A percentile compares a stretch with the other conserved stretches of the same genome.
Conservation (phyloP, 1,140 invertebrate genomes). For the Bombus waltoni region DNA sequence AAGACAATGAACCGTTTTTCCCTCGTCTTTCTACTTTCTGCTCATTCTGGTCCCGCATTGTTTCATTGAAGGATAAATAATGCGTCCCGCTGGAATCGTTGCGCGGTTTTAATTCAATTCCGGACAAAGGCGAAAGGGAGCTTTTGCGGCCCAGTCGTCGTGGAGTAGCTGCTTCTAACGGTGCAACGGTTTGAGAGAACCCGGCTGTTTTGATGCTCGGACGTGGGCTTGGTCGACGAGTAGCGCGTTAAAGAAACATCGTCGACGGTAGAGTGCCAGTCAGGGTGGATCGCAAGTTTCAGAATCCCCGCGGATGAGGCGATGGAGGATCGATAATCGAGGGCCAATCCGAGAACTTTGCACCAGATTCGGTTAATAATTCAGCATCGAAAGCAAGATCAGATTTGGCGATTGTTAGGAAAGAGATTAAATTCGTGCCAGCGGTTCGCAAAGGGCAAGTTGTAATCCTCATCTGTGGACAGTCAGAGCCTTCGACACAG, state of each 20-base stretch:
- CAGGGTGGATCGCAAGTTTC: conserved; percentile 18
- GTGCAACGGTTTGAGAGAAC: not conserved
- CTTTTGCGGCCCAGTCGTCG: not conserved
- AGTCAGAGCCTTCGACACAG: not conserved
- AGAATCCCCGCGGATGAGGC: not conserved
- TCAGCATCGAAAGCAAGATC: conserved; percentile 34
- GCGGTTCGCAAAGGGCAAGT: not conserved
- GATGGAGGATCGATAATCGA: conserved; percentile 35
- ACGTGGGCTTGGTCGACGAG: not conserved
- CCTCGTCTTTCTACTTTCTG: not conserved
- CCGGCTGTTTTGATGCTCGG: not conserved
- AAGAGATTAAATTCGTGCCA: conserved; percentile 32
- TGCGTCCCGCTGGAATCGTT: not conserved
- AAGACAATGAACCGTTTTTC: conserved; percentile 26
- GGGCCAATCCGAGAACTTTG: conserved; percentile 26
- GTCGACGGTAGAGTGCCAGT: not conserved
- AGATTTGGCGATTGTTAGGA: conserved; percentile 48
- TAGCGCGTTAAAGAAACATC: conserved; percentile 8
- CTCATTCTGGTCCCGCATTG: not conserved
- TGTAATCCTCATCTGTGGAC: not conserved
- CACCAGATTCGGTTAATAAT: conserved; percentile 56
- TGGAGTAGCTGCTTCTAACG: not conserved
- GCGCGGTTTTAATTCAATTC: conserved; percentile 47
- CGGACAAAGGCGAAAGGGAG: conserved; percentile 14
- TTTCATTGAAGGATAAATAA: conserved; percentile 48